Evolutionary conservation across 2,888 invertebrate species (phyloP).

Genomic region (Venusia cambrica): DNA sequence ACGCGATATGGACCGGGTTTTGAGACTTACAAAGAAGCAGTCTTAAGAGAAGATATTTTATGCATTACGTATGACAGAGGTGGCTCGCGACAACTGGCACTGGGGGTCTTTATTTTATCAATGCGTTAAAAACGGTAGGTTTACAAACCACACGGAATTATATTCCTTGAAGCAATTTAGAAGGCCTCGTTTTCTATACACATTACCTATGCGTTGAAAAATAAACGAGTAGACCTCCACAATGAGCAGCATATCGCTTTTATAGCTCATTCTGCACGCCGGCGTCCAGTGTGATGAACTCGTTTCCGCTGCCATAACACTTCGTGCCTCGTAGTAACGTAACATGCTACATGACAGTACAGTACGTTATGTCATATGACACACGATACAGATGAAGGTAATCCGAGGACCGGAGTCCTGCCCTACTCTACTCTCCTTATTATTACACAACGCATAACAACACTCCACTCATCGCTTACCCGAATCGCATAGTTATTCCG

Average conservation of each 20-base stretch:
- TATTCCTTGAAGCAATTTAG: too few relatives aligned
- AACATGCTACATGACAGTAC: slow-evolving; percentile 20
- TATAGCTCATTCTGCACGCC: slow-evolving; percentile 29
- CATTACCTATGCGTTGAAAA: too few relatives aligned
- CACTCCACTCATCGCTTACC: slow-evolving; percentile 17
- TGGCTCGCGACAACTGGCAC: too few relatives aligned
- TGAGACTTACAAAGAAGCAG: too few relatives aligned
- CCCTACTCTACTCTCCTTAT: slow-evolving; percentile 23
- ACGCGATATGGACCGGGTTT: too few relatives aligned
- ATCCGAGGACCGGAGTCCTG: slow-evolving; percentile 13
- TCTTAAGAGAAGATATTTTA: too few relatives aligned
- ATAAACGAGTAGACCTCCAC: too few relatives aligned
- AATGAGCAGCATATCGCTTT: slow-evolving; percentile 4
- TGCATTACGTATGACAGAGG: too few relatives aligned
- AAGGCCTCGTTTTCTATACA: too few relatives aligned
- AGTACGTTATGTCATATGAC: slow-evolving; percentile 49
- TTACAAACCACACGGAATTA: too few relatives aligned
- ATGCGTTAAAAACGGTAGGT: too few relatives aligned
- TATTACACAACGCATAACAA: slow-evolving; percentile 24
- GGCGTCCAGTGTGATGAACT: slow-evolving; percentile 51
- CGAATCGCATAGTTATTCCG: slow-evolving; percentile 24
- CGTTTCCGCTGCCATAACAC: slow-evolving; percentile 44
- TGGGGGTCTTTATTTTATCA: too few relatives aligned
- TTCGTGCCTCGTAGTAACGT: slow-evolving; percentile 23
- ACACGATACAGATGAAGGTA: slow-evolving; percentile 39